phyloP scores from a whole-genome alignment of 2,113 vertebrate genomes.

The Ariopsis seemanni region DNA sequence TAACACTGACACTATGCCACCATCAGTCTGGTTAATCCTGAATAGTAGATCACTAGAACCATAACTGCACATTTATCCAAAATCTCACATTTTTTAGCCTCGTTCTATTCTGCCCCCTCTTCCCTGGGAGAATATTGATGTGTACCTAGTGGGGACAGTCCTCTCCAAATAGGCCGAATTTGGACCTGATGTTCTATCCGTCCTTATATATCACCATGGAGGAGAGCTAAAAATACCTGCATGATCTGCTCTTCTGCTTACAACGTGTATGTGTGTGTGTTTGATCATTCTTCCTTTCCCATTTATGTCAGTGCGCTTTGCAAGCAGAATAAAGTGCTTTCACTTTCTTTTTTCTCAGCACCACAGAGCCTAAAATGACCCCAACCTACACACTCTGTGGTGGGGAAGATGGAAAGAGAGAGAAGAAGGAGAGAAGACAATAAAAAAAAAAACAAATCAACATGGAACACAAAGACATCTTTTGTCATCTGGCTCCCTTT shows the following conservation, averaged over 20 bases:
- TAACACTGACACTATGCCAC: neutral
- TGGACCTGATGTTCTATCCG: constrained; percentile 27
- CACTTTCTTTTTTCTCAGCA: neutral
- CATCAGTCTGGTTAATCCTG: neutral
- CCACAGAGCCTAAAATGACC: constrained; percentile 1
- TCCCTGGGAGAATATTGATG: neutral
- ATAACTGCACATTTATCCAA: neutral
- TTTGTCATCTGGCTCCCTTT: constrained; percentile 14
- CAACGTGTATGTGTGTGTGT: constrained; percentile 10
- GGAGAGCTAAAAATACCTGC: constrained; percentile 43
- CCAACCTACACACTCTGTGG: neutral
- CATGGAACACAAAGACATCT: constrained; percentile 31
- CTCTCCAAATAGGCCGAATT: constrained; percentile 34
- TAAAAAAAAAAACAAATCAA: constrained; percentile 36
- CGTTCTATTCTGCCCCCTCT: neutral
- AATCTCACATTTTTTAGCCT: neutral
- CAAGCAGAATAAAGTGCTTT: constrained; percentile 22
- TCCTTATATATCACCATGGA: constrained; percentile 25
- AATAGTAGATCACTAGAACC: neutral
- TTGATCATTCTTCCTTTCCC: constrained; percentile 15
- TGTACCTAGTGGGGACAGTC: constrained; percentile 18
- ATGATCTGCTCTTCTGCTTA: constrained; percentile 25
- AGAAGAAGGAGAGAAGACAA: neutral
- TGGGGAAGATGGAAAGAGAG: neutral
- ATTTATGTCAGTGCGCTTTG: constrained; percentile 14